phyloP scores from a whole-genome alignment of 2,797 vertebrate species.

The Prunella strophiata region DNA sequence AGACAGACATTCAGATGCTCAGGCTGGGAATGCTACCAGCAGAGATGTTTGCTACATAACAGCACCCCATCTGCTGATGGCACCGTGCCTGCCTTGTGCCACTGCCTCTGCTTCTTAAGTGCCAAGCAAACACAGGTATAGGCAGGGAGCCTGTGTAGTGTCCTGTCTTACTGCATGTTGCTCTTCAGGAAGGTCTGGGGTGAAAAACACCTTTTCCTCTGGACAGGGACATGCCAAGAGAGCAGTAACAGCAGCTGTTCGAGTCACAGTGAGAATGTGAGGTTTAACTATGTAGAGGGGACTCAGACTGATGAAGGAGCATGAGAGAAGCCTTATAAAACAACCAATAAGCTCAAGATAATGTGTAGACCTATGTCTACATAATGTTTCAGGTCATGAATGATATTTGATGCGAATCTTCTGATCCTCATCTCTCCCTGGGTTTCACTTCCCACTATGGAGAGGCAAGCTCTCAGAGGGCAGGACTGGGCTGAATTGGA shows the following conservation, averaged over 20 bases:
- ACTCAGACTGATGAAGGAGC: background rate
- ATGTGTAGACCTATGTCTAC: background rate
- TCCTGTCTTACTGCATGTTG: background rate
- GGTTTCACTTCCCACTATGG: background rate
- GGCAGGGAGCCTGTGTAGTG: background rate
- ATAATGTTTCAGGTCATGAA: background rate
- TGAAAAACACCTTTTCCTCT: background rate
- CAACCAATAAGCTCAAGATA: background rate
- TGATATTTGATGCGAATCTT: background rate
- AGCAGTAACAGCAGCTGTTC: background rate
- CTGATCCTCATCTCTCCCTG: background rate
- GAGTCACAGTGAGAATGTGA: background rate
- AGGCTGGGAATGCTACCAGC: slow-evolving; percentile 33
- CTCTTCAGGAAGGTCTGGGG: background rate
- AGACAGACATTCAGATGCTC: slow-evolving; percentile 47
- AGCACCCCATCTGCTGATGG: slow-evolving; percentile 42
- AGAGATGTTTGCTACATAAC: background rate
- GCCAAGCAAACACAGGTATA: slow-evolving; percentile 23
- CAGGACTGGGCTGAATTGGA: background rate
- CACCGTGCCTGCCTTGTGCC: slow-evolving; percentile 19
- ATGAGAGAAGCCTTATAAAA: background rate
- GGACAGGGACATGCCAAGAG: background rate
- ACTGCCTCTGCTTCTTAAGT: background rate
- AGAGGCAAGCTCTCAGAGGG: rapidly evolving
- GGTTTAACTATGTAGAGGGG: background rate